Base-by-base conservation (phyloP, 2,888 invertebrate species). In the Platycheirus albimanus region DNA sequence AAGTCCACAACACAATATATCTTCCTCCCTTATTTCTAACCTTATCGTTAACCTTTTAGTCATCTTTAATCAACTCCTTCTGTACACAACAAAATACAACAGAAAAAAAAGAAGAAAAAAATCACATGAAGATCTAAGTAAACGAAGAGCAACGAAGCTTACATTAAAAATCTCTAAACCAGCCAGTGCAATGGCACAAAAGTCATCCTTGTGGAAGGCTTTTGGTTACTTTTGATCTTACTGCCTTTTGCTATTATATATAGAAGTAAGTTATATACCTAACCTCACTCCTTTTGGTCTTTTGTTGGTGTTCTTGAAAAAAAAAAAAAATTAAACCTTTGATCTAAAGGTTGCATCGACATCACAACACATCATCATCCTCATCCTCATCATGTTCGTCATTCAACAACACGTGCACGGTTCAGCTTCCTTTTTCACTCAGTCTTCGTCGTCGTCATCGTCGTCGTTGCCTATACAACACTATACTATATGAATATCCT, bases 161-260 rank as follows among this genome's bases (percentile, higher is more conserved):
- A 69, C 72, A 78, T 78, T 64, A 47, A 76, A 71, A 71, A 38
- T 13, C 45, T 64, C 67, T 64, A 67, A 45, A 19, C 24, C 38
- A 24, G 24, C n/a, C 69, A 83, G 83, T 83, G 83, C 78, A 78
- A 78, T 74, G 83, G 72, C 83, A 78, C 69, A 61, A 78, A 69
- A 78, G 78, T 74, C 83, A 83, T 78, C 72, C 72, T 64, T 56
- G 69, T 69, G 83, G 72, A 83, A 78, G 58, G 72, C 78, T 83
- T 78, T 38, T 78, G 72, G 78, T 83, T 83, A 83, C 78, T 83
- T 83, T 83, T 83, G 83, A 83, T 83, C 83, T 78, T 54, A 71
- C 66, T 71, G 58, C 64, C 70, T 56, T 30, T 45, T n/a, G 15
- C 58, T 24, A 13, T n/a, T n/a, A n/a, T n/a, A n/a, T n/a, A n/a